phyloP scores from a whole-genome alignment of 2,797 vertebrate species.

The Eulemur coronatus region DNA sequence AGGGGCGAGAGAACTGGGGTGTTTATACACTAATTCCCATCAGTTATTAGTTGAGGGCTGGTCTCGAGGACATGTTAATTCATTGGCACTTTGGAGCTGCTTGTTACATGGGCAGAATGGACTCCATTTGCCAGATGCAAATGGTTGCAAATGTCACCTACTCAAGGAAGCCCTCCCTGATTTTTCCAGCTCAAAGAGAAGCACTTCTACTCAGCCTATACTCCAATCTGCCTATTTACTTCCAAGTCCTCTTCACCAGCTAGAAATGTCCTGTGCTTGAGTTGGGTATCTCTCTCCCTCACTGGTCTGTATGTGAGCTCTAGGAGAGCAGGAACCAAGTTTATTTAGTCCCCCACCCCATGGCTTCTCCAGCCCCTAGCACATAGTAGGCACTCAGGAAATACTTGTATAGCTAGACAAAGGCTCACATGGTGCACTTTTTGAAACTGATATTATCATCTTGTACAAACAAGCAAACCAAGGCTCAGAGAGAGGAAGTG shows the following conservation, averaged over 20 bases:
- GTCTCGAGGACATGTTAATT: neutral
- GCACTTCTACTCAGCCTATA: neutral
- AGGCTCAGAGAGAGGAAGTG: conserved; percentile 56
- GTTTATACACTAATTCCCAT: neutral
- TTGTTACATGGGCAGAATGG: neutral
- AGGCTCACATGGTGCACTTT: neutral
- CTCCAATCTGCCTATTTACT: neutral
- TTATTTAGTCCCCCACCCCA: neutral
- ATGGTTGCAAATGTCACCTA: neutral
- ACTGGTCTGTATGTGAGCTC: neutral
- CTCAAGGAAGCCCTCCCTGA: neutral
- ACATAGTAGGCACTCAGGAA: neutral
- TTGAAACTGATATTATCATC: conserved; percentile 49
- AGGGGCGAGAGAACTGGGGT: neutral
- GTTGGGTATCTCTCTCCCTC: neutral
- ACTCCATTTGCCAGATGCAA: neutral
- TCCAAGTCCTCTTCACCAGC: neutral
- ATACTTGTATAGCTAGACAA: neutral
- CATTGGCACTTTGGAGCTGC: neutral
- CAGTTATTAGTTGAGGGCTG: neutral
- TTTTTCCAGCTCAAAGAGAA: neutral
- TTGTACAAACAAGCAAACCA: conserved; percentile 52
- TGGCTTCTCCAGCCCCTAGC: neutral
- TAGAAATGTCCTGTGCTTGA: neutral
- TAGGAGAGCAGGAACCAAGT: neutral